Base-by-base conservation (phyloP, 2,797 vertebrate genomes). In the Neoniphon sammara region DNA sequence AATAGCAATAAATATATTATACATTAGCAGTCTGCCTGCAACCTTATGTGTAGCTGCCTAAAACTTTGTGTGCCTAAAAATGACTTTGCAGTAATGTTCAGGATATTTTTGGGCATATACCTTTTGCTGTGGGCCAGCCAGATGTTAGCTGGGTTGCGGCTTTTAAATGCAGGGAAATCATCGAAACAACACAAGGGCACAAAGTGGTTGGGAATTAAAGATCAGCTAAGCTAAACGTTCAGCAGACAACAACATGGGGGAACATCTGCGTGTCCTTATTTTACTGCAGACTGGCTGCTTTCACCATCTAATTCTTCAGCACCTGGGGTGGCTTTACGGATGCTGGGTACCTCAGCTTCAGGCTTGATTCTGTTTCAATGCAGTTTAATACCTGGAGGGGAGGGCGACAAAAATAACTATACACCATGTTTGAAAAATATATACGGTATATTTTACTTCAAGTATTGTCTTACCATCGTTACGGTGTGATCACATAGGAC, bases 201-300 rank as follows among this genome's bases (percentile, higher is more conserved):
- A 73, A 66, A 80, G 70, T 11, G 3, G 53, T 65, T 67, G 78
- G 10, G 69, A 83, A 52, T 63, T 31, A 66, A 70, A 70, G 20
- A 61, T 60, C 68, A 78, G 56, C 3, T n/a, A 73, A 55, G 74
- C 23, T 5, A 67, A 47, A 78, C 66, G 34, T 78, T 65, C 56
- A 47, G 68, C 73, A 65, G 64, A 78, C 50, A 47, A 18, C 82
- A 67, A 75, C 44, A 65, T 56, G 53, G 42, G 12, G 62, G 23
- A 53, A 18, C 60, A 57, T 61, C 66, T 55, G 18, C 20, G 21
- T 44, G 27, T 0, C 39, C 9, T 66, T 57, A 5, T 62, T 46
- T 15, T 62, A 39, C 31, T 20, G 17, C 31, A 4, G 9, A 27
- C 20, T 52, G 8, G 11, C 56, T 70, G 21, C 9, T 12, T 23